A percentile compares a stretch with the other conserved stretches of the same genome.
Evolutionary conservation across 2,888 invertebrate species (phyloP).

Genomic region (Petrolisthes manimaculis): DNA sequence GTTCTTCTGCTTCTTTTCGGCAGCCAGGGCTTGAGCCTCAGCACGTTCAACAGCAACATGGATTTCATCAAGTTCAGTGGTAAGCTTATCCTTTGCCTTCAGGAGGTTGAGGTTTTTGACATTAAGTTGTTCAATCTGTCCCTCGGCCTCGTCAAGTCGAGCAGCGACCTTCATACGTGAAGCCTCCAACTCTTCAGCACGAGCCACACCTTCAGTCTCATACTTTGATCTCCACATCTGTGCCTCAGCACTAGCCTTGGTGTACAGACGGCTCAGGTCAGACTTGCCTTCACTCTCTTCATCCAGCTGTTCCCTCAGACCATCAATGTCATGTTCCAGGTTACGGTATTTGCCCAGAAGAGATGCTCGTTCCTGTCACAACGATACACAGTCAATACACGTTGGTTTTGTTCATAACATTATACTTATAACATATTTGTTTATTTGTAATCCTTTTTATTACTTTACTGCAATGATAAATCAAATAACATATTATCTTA

Average conservation of each 20-base stretch:
- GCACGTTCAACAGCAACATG: slow-evolving; percentile 98
- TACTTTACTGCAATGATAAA: not conserved
- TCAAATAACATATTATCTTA: not conserved
- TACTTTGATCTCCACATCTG: slow-evolving; percentile 92
- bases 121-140: slow-evolving; percentile 35
- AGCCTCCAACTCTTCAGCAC: slow-evolving; percentile 53
- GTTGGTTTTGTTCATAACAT: not conserved
- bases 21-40: slow-evolving; percentile 92
- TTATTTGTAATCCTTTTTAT: not conserved
- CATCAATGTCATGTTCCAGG: slow-evolving; percentile 73
- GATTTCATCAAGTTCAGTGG: slow-evolving; percentile 97
- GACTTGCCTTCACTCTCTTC: slow-evolving; percentile 99
- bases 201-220: slow-evolving; percentile 95
- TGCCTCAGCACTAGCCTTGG: slow-evolving; percentile 84
- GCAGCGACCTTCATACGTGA: slow-evolving; percentile 84
- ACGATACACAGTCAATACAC: not conserved
- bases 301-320: slow-evolving; percentile 73
- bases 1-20: slow-evolving; percentile 55
- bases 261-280: slow-evolving; percentile 97
- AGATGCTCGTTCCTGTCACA: slow-evolving; percentile 72
- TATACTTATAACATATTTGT: not conserved
- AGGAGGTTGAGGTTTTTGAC: slow-evolving; percentile 78
- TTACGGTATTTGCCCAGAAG: slow-evolving; percentile 72
- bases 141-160: slow-evolving; percentile 34
- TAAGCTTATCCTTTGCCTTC: slow-evolving; percentile 96